Conservation (phyloP, 2,888 invertebrate species). For the Griposia aprilina region DNA sequence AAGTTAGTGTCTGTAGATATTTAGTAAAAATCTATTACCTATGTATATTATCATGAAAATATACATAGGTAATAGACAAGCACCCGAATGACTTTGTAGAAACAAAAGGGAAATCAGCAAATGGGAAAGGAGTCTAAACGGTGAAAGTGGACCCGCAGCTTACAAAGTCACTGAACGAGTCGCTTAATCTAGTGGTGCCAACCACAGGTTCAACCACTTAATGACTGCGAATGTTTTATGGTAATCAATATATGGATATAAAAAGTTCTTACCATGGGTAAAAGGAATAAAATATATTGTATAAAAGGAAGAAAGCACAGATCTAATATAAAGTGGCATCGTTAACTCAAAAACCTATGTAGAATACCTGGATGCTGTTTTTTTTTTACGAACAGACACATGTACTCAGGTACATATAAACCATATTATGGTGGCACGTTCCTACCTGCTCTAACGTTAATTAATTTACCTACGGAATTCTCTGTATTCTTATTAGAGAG, state of each 20-base stretch:
- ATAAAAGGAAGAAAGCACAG: neutral
- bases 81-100: slow-evolving; percentile 13
- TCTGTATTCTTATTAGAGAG: slow-evolving; percentile 2
- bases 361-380: neutral
- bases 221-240: neutral
- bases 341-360: no score
- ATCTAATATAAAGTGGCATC: neutral
- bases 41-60: neutral
- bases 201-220: slow-evolving; percentile 24
- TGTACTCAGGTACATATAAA: neutral
- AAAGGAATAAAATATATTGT: neutral
- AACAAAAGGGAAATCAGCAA: slow-evolving; percentile 62
- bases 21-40: neutral
- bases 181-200: slow-evolving; percentile 28
- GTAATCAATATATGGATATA: neutral
- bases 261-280: neutral
- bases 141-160: slow-evolving; percentile 58
- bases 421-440: neutral
- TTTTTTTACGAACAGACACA: no score
- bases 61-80: neutral
- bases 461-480: neutral
- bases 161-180: slow-evolving; percentile 59
- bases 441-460: neutral
- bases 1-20: neutral
- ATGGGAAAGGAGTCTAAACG: slow-evolving; percentile 47